phyloP scores from a whole-genome alignment of 2,113 vertebrate species.

The Hymenochirus boettgeri region DNA sequence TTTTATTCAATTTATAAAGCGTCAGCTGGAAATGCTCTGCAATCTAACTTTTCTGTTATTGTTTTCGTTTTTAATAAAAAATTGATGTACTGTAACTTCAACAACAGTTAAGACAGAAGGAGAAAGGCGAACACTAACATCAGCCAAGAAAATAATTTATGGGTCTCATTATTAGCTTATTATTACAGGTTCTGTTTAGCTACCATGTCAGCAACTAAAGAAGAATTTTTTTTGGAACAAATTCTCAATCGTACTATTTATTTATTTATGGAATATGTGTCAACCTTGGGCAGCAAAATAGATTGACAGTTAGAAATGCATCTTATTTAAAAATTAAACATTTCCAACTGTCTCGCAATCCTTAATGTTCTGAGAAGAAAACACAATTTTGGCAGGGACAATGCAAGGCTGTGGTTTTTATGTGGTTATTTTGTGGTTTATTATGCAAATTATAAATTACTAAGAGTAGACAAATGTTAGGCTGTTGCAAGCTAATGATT shows the following conservation, averaged over 20 bases:
- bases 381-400: neutral
- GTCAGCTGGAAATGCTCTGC: too few relatives aligned
- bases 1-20: too few relatives aligned
- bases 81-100: too few relatives aligned
- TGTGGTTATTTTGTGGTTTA: constrained; percentile 21
- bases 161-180: too few relatives aligned
- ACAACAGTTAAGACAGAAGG: too few relatives aligned
- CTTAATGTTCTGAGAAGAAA: neutral
- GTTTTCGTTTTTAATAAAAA: too few relatives aligned
- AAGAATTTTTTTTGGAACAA: too few relatives aligned
- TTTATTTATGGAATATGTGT: neutral
- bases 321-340: neutral
- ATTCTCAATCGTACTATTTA: neutral
- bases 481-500: neutral
- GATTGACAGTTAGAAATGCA: neutral
- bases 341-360: constrained; percentile 6
- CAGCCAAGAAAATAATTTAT: too few relatives aligned
- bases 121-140: too few relatives aligned
- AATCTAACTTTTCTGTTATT: too few relatives aligned
- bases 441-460: constrained; percentile 15
- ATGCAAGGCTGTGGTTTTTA: constrained; percentile 13
- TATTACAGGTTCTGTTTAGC: too few relatives aligned
- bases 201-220: too few relatives aligned
- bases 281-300: neutral
- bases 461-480: neutral